Conservation (phyloP, 2,888 invertebrate genomes). For the Yponomeuta plumbellus region DNA sequence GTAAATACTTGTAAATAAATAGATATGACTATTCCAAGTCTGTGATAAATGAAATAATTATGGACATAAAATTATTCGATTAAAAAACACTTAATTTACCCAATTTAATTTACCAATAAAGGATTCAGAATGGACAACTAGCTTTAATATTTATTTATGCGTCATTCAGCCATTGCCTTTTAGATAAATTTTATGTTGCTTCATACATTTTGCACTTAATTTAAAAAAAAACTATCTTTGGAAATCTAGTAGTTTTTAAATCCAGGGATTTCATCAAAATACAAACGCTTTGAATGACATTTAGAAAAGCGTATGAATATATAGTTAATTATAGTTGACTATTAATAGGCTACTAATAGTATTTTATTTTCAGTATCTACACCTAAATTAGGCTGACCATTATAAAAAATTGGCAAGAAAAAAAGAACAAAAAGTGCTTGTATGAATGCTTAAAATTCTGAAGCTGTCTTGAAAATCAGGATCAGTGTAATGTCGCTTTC, state of each 20-base stretch:
- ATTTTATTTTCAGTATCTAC: background rate
- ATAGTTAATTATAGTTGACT: background rate
- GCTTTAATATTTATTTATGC: slow-evolving; percentile 35
- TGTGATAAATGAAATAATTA: background rate
- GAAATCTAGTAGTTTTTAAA: background rate
- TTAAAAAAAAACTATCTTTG: background rate
- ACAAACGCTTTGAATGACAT: background rate
- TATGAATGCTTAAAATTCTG: slow-evolving; percentile 17
- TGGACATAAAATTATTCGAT: background rate
- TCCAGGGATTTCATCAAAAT: background rate
- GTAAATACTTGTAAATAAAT: slow-evolving; percentile 5
- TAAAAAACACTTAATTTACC: background rate
- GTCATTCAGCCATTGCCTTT: slow-evolving; percentile 32
- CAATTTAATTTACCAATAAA: background rate
- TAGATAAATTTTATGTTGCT: slow-evolving; percentile 5
- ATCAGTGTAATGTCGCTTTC: slow-evolving; percentile 49
- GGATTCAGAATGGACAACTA: background rate
- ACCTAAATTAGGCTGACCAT: background rate
- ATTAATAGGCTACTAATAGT: background rate
- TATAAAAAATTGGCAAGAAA: background rate
- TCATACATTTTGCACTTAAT: slow-evolving; percentile 13
- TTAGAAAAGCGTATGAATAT: background rate
- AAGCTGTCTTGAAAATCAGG: background rate
- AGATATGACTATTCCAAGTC: background rate
- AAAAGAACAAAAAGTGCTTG: background rate